Evolutionary conservation across 2,113 vertebrate species (phyloP), one percentile per base, ranked within the genome.

Genomic region (Myiagra hebetior): DNA sequence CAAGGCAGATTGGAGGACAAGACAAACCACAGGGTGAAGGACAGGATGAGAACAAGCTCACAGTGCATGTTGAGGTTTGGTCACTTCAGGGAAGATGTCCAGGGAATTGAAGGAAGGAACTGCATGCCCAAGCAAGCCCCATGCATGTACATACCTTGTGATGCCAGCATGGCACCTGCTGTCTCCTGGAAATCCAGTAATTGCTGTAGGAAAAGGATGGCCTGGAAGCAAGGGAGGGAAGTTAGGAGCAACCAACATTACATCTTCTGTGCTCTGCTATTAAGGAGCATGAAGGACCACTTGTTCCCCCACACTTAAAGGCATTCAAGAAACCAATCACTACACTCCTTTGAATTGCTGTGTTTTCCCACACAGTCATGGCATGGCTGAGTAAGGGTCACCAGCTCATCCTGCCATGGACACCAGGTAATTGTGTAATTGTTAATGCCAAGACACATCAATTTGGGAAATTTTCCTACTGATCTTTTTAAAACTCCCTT

Each of bases 131-230:
- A 80, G 62, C 35, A 79, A 94, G 62, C 26, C 55, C n/a, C 69
- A 53, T 68, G 68, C 60, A 37, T 22, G 62, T 98, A 49, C 10
- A 33, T 99, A 99, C 99, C 99, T 99, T 99, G 99, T 3, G 99
- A 99, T 46, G 99, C 99, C 95, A 99, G 87, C 99, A 99, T 99
- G 95, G 99, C 99, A 17, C 99, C 99, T 0, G 99, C 99, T 0
- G 99, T 99, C 97, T 99, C 99, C 85, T 99, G 99, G 96, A 99
- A 99, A 97, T 99, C 99, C 95, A 99, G 96, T 92, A 99, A 98
- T 83, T 99, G 99, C 97, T 99, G 99, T 67, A 99, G 98, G 96
- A 99, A 99, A 64, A 99, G 98, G 95, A 99, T 99, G 67, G 99
- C 99, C 99, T 99, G 97, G 8, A 57, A 72, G 68, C 64, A 93